phyloP scores from a whole-genome alignment of 1,140 invertebrate genomes.

The Drosophila lacertosa region DNA sequence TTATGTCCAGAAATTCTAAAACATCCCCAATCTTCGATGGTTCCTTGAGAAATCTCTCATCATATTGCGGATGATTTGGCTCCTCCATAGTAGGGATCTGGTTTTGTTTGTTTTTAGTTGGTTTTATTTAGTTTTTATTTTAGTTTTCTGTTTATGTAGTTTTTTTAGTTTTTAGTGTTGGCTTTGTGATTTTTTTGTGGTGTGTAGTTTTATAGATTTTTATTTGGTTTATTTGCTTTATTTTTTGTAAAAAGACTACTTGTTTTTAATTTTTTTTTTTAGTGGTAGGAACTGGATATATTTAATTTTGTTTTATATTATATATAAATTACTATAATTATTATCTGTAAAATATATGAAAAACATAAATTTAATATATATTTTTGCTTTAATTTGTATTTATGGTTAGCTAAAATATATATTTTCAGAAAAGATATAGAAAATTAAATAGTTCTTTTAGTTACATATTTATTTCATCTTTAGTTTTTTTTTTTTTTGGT shows the following conservation, averaged over 20 bases:
- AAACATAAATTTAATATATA: too few species aligned
- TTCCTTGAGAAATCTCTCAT: conserved; percentile 44
- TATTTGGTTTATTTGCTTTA: not conserved
- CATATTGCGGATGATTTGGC: conserved; percentile 13
- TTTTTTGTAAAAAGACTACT: not conserved
- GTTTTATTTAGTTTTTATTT: not conserved
- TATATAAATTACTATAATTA: too few species aligned
- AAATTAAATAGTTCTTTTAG: too few species aligned
- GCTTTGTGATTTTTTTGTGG: not conserved
- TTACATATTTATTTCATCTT: not conserved
- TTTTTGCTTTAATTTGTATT: not conserved
- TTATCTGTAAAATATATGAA: too few species aligned
- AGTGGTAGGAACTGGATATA: too few species aligned
- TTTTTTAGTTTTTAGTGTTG: not conserved
- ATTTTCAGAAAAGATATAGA: too few species aligned
- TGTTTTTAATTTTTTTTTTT: not conserved
- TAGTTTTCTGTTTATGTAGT: not conserved
- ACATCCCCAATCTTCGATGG: conserved; percentile 41
- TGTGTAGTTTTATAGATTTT: not conserved
- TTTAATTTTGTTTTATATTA: too few species aligned
- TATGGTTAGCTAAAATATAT: too few species aligned
- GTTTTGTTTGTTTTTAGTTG: conserved; percentile 4
- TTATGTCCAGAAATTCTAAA: conserved; percentile 15
- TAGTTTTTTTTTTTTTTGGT: too few species aligned
- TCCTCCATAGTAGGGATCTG: not conserved